These are phyloP conservation scores for Heliconius sara DNA, from an alignment of 2,888 invertebrate species.

Conservation along the genomic window DNA sequence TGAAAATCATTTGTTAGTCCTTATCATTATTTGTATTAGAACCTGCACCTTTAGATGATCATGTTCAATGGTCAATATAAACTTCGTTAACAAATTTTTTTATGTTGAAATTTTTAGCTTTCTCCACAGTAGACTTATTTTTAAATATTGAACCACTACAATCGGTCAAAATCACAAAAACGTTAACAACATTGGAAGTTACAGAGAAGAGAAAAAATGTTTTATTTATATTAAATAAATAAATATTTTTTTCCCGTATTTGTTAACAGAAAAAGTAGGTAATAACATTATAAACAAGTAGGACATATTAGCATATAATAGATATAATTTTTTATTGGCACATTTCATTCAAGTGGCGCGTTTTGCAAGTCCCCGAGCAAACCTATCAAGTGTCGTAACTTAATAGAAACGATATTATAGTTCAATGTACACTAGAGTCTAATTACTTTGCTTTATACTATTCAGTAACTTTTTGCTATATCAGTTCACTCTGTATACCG, in stretches of 20 bases:
- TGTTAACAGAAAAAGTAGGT: not conserved
- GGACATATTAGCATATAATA: conserved; percentile 8
- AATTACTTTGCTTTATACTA: conserved; percentile 33
- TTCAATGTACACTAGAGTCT: conserved; percentile 42
- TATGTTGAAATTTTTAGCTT: too few relatives aligned
- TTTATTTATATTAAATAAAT: not conserved
- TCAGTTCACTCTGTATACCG: not conserved
- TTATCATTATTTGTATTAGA: too few relatives aligned
- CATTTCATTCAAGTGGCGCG: conserved; percentile 19
- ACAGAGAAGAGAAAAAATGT: too few relatives aligned
- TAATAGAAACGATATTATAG: conserved; percentile 39
- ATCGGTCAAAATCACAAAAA: too few relatives aligned
- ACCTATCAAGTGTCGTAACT: conserved; percentile 42
- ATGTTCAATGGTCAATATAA: too few relatives aligned
- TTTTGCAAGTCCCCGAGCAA: conserved; percentile 41
- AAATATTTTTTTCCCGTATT: not conserved
- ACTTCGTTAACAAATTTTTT: too few relatives aligned
- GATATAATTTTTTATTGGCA: conserved; percentile 1
- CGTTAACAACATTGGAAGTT: too few relatives aligned
- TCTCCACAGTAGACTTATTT: too few relatives aligned
- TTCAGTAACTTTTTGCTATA: conserved; percentile 17
- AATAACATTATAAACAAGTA: not conserved
- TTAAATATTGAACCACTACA: too few relatives aligned
- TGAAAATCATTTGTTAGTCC: too few relatives aligned
- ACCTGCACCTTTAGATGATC: too few relatives aligned